Conservation (phyloP, 2,797 vertebrate species). For the Helostoma temminkii region DNA sequence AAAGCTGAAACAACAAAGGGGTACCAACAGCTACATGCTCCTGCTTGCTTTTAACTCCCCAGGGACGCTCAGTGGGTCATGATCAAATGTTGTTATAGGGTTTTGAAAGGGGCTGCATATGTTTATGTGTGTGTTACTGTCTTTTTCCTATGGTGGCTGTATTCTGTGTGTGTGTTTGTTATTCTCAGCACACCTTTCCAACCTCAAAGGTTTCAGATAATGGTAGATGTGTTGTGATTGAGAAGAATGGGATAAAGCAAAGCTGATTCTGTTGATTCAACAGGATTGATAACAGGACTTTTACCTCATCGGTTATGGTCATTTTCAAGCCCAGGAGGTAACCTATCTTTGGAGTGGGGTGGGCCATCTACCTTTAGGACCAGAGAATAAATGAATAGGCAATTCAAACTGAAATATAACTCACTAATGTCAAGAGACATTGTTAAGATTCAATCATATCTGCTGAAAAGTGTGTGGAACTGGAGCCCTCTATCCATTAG, state of each 20-base stretch:
- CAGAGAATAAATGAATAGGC: conserved; percentile 5
- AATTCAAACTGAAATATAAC: conserved; percentile 6
- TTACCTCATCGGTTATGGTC: conserved; percentile 66
- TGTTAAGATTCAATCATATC: too few relatives aligned
- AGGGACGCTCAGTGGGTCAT: conserved; percentile 66
- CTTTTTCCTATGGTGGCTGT: conserved; percentile 28
- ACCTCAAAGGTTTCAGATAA: conserved; percentile 27
- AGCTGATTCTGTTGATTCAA: conserved; percentile 58
- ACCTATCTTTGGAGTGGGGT: neutral
- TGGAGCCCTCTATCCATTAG: too few relatives aligned
- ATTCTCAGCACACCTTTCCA: conserved; percentile 51
- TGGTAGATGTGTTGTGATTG: conserved; percentile 35
- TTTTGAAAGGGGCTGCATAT: conserved; percentile 39
- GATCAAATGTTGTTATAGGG: conserved; percentile 73
- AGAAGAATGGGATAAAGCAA: conserved; percentile 56
- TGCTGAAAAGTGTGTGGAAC: too few relatives aligned
- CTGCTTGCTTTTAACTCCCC: conserved; percentile 75
- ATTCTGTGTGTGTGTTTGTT: conserved; percentile 32
- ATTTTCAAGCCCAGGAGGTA: conserved; percentile 47
- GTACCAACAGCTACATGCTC: conserved; percentile 65
- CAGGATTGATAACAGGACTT: conserved; percentile 63
- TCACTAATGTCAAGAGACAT: too few relatives aligned
- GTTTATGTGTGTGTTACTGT: conserved; percentile 27
- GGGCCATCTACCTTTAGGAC: neutral
- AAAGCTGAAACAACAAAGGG: conserved; percentile 82